phyloP scores from a whole-genome alignment of 1,140 invertebrate species.

The Drosophila serrata region DNA sequence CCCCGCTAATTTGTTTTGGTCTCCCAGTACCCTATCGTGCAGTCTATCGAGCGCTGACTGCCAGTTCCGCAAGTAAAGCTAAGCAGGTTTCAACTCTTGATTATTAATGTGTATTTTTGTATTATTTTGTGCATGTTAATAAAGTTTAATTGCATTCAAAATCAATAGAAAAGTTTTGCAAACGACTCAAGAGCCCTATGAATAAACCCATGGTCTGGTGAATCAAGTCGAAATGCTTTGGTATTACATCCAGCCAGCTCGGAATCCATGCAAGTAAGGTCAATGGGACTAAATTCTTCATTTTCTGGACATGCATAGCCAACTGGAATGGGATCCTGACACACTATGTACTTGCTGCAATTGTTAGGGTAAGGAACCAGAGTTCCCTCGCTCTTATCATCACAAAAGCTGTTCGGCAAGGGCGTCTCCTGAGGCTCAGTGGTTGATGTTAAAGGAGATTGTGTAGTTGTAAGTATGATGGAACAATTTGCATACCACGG shows the following conservation, averaged over 20 bases:
- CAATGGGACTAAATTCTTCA: slow-evolving; percentile 45
- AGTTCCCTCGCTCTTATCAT: slow-evolving; percentile 26
- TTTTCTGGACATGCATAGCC: slow-evolving; percentile 51
- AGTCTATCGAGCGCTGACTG: slow-evolving; percentile 11
- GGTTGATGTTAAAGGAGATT: slow-evolving; percentile 7
- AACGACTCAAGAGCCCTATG: background rate
- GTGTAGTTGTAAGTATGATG: slow-evolving; percentile 14
- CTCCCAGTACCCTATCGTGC: slow-evolving; percentile 25
- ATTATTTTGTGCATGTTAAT: slow-evolving; percentile 10
- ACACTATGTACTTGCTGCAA: slow-evolving; percentile 67
- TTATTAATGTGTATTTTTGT: slow-evolving; percentile 2
- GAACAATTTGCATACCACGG: slow-evolving; percentile 61
- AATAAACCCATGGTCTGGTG: background rate
- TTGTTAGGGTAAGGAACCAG: slow-evolving; percentile 56
- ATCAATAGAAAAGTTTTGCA: background rate
- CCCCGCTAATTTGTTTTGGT: slow-evolving; percentile 51
- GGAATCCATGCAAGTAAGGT: slow-evolving; percentile 39
- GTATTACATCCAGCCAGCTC: slow-evolving; percentile 36
- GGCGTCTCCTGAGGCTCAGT: background rate
- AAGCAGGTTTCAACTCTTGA: background rate
- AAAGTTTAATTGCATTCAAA: slow-evolving; percentile 11
- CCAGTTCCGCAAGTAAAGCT: background rate
- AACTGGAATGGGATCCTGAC: slow-evolving; percentile 53
- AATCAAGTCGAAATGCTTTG: background rate
- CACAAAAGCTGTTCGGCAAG: slow-evolving; percentile 24